Conservation (phyloP, 23 tunicate genomes). For the Trididemnum miniatum region DNA sequence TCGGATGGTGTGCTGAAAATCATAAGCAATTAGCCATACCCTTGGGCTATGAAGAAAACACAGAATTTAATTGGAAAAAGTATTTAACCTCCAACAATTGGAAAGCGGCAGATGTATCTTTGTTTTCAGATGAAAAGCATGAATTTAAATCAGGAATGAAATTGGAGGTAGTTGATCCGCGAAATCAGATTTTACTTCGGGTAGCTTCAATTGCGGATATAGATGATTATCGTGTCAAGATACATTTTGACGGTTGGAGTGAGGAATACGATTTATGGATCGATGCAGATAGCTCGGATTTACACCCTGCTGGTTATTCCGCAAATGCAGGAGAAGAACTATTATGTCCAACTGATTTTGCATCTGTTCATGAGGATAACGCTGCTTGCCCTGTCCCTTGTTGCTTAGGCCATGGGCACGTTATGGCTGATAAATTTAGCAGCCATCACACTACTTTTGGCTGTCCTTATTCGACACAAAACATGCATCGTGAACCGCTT, state of each 20-base stretch:
- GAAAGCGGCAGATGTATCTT: slow-evolving; percentile 4
- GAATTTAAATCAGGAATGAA: slow-evolving; percentile 57
- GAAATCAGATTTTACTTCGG: slow-evolving; percentile 54
- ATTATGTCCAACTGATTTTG: slow-evolving; percentile 28
- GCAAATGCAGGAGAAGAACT: slow-evolving; percentile 36
- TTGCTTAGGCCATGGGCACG: slow-evolving; percentile 68
- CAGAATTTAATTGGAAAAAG: slow-evolving; percentile 38
- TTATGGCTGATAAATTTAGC: slow-evolving; percentile 7
- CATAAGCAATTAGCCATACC: slow-evolving; percentile 39
- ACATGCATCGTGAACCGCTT: slow-evolving; percentile 5
- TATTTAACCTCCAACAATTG: slow-evolving; percentile 19
- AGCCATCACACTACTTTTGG: slow-evolving; percentile 62
- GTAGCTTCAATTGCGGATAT: slow-evolving; percentile 50
- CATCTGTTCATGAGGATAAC: background rate
- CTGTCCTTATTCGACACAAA: slow-evolving; percentile 70
- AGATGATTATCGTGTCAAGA: slow-evolving; percentile 48
- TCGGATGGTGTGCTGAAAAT: slow-evolving; percentile 67
- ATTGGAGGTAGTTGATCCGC: slow-evolving; percentile 59
- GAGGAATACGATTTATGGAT: slow-evolving; percentile 46
- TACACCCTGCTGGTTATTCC: slow-evolving; percentile 68
- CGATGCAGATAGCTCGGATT: slow-evolving; percentile 51
- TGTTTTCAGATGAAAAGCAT: slow-evolving; percentile 4
- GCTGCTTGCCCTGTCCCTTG: slow-evolving; percentile 53
- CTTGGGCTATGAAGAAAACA: slow-evolving; percentile 10
- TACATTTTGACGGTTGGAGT: slow-evolving; percentile 80